phyloP scores from a whole-genome alignment of 2,888 invertebrate genomes.

The Mesorhabditis spiculigera region DNA sequence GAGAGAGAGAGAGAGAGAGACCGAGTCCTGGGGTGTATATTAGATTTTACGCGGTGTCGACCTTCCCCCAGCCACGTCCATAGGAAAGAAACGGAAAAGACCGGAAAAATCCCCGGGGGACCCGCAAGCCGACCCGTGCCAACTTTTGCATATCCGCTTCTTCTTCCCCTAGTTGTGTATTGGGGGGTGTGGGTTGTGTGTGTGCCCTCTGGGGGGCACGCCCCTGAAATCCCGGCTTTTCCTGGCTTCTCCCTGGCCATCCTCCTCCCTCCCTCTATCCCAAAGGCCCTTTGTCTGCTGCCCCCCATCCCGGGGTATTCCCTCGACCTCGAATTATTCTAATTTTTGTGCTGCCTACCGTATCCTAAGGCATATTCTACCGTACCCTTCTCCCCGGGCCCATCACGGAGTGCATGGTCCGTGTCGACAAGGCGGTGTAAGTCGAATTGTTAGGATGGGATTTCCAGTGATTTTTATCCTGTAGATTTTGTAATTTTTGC shows the following conservation, averaged over 20 bases:
- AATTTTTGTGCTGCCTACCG: too few relatives aligned
- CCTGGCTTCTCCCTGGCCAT: background rate
- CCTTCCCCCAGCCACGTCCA: too few relatives aligned
- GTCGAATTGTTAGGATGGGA: background rate
- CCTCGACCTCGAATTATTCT: background rate
- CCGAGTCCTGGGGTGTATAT: too few relatives aligned
- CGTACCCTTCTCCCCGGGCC: background rate
- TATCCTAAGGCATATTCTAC: background rate
- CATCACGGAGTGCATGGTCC: background rate
- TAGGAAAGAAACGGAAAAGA: too few relatives aligned
- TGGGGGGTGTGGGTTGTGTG: too few relatives aligned
- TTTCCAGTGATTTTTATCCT: background rate
- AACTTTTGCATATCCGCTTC: too few relatives aligned
- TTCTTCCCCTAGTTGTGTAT: too few relatives aligned
- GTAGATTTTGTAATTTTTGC: background rate
- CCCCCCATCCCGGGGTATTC: background rate
- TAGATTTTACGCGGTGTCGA: too few relatives aligned
- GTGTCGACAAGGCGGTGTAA: background rate
- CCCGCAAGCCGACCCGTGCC: too few relatives aligned
- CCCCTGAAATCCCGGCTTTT: background rate
- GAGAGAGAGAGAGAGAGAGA: too few relatives aligned
- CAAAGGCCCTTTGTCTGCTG: conserved; percentile 10
- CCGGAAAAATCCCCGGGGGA: too few relatives aligned
- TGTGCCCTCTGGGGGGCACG: too few relatives aligned
- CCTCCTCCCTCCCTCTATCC: background rate